Evolutionary conservation across 2,888 invertebrate species (phyloP), one percentile per base, ranked within the genome.

Genomic region (Calliphora vomitoria): DNA sequence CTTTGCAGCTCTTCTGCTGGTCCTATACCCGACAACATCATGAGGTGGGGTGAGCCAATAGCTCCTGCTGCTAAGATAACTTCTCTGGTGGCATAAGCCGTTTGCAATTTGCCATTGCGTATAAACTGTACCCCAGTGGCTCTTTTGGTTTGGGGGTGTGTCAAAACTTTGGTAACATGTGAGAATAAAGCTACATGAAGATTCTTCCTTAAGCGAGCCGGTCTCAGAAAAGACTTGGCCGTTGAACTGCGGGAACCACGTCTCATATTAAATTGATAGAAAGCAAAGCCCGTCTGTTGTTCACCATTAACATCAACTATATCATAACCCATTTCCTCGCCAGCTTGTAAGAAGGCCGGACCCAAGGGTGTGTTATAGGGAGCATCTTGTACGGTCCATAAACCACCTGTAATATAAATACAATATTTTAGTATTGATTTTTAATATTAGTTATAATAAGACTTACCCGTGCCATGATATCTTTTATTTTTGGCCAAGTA

Each of bases 261-360:
- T 82, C 98, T 94, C 95, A 98, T 97, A n/a, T 98, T 98, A 92
- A 96, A 97, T 93, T 98, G 98, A 91, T 96, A 98, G 91, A 98
- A 96, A 1, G 96, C 96, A 91, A 97, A 98, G 8, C 98, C 98
- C 0, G 98, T 97, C 93, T 98, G 98, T 90, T 97, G 95, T 0
- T 95, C 96, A 0, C 98, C 98, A 92, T 98, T 98, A 0, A 97
- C 95, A 93, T 98, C 98, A 0, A 96, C 93, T 80, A 97, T 95
- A 82, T 97, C 97, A 93, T 98, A 98, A 35, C 98, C 98, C 96
- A 98, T 97, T 93, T 98, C 98, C 92, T 97, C 96, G n/a, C 97
- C 98, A 0, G 98, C 98, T 94, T 98, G 97, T 0, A 98, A 93
- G 90, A 98, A 97, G 0, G 98, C 97, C 0, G 96, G 95, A 0